Conservation (phyloP, 1,140 invertebrate species). For the Tetragonula clypearis region DNA sequence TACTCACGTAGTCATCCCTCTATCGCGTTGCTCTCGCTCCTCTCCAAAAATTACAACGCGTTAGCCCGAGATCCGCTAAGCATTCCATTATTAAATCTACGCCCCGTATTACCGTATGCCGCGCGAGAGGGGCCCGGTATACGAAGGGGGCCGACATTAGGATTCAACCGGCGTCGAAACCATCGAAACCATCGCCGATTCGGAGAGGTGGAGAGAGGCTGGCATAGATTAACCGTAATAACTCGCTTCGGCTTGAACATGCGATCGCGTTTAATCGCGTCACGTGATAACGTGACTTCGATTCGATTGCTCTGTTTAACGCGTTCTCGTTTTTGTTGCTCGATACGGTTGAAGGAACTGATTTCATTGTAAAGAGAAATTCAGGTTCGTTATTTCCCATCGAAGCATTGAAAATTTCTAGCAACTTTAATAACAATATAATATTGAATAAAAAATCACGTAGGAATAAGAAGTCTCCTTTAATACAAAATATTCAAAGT, state of each 20-base stretch:
- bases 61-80: slow-evolving; percentile 80
- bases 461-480: no score
- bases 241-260: slow-evolving; percentile 8
- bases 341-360: not conserved
- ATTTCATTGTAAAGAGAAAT: not conserved
- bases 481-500: no score
- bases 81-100: slow-evolving; percentile 82
- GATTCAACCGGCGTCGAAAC: slow-evolving; percentile 69
- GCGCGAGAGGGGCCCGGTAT: slow-evolving; percentile 27
- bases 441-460: no score
- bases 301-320: slow-evolving; percentile 1
- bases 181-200: slow-evolving; percentile 2
- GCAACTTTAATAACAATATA: no score
- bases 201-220: slow-evolving; percentile 16
- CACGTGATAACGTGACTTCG: slow-evolving; percentile 29
- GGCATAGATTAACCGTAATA: slow-evolving; percentile 60
- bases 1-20: slow-evolving; percentile 79
- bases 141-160: slow-evolving; percentile 62
- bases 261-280: slow-evolving; percentile 35
- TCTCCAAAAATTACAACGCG: slow-evolving; percentile 79
- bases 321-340: not conserved
- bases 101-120: slow-evolving; percentile 70
- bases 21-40: slow-evolving; percentile 31
- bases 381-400: no score
- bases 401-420: no score